These are phyloP conservation scores for Fissipunctia ypsillon DNA, from an alignment of 2,888 invertebrate species.

Conservation along the genomic window DNA sequence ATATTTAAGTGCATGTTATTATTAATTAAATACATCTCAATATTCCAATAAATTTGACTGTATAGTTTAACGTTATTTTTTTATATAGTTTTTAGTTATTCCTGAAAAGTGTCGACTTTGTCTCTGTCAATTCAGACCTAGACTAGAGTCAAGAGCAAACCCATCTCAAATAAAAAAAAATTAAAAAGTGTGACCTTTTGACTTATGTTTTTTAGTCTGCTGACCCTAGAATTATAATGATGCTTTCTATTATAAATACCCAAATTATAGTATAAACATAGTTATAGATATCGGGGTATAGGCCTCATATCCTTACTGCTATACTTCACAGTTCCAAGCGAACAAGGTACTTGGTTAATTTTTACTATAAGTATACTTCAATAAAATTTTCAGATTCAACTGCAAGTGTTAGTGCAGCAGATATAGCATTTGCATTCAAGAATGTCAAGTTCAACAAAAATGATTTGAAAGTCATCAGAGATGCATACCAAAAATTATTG, in stretches of 20 bases:
- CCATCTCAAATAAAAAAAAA: too few relatives aligned
- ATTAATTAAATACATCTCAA: too few relatives aligned
- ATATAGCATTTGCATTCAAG: constrained; percentile 78
- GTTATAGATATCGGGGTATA: background rate
- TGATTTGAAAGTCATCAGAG: constrained; percentile 77
- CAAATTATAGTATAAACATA: background rate
- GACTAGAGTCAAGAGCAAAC: too few relatives aligned
- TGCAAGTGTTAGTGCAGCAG: constrained; percentile 76
- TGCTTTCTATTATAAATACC: background rate
- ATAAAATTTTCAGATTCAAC: constrained; percentile 76
- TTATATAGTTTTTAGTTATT: too few relatives aligned
- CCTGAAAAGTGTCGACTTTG: too few relatives aligned
- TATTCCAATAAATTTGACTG: too few relatives aligned
- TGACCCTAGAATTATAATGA: background rate
- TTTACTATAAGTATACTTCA: background rate
- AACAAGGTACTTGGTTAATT: background rate
- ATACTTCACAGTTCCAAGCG: background rate
- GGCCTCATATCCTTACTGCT: background rate
- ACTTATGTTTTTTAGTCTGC: too few relatives aligned
- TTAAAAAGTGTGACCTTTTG: too few relatives aligned
- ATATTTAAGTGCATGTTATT: too few relatives aligned
- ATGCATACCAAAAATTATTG: constrained; percentile 75
- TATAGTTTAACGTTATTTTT: too few relatives aligned
- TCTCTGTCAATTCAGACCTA: too few relatives aligned
- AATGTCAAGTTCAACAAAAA: constrained; percentile 75